Evolutionary conservation across 2,113 vertebrate genomes (phyloP).

Genomic region (Platichthys stellatus): DNA sequence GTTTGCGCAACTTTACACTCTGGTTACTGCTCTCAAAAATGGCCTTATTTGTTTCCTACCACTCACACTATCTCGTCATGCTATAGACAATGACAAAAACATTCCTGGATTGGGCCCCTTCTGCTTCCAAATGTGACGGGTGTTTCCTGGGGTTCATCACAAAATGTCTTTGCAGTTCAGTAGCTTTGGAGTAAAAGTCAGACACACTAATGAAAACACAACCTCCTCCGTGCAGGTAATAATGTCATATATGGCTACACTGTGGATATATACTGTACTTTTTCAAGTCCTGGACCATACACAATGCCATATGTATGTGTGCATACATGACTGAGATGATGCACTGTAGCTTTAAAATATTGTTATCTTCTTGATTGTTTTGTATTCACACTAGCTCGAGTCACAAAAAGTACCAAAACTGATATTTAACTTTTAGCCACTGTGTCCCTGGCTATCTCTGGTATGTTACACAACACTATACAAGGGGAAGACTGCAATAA

Average conservation of each 20-base stretch:
- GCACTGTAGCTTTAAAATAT: constrained; percentile 7
- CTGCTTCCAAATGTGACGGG: no score
- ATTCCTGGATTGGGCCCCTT: no score
- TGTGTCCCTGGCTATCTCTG: background rate
- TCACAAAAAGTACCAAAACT: background rate
- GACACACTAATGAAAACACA: no score
- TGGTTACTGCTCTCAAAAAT: constrained; percentile 27
- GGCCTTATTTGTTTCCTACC: constrained; percentile 25
- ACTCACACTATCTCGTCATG: background rate
- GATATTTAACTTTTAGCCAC: background rate
- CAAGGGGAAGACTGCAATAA: background rate
- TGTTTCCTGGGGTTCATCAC: no score
- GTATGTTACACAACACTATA: background rate
- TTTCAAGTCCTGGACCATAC: background rate
- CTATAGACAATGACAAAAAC: no score
- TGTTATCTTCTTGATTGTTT: background rate
- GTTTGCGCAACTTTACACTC: constrained; percentile 6
- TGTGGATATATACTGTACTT: background rate
- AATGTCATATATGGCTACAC: background rate
- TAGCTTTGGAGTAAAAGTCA: no score
- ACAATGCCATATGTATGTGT: constrained; percentile 6
- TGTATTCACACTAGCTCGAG: constrained; percentile 6
- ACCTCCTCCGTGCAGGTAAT: no score
- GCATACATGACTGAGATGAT: background rate
- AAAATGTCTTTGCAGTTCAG: no score